Percentiles rank a stretch among this genome's conserved stretches.
Evolutionary conservation across 2,888 invertebrate species (phyloP).

Genomic region (Melanophora roralis): DNA sequence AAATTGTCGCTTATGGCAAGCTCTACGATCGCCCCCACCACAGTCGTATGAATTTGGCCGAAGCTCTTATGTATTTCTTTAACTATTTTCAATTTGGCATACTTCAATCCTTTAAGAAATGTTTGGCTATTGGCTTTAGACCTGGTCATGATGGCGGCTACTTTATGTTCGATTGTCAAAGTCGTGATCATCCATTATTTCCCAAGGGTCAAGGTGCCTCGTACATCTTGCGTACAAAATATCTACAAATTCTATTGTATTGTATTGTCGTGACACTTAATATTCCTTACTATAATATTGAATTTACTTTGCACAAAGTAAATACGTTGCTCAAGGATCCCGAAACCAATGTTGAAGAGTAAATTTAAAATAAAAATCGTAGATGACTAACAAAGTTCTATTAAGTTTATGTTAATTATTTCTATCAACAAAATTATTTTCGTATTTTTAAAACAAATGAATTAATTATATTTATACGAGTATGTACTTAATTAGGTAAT

Average conservation of each 20-base stretch:
- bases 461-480: too few relatives aligned
- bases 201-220: slow-evolving; percentile 80
- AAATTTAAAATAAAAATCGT: too few relatives aligned
- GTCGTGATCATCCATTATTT: slow-evolving; percentile 81
- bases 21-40: slow-evolving; percentile 77
- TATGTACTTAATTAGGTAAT: too few relatives aligned
- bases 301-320: slow-evolving; percentile 78
- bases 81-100: slow-evolving; percentile 79
- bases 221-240: slow-evolving; percentile 81
- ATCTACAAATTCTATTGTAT: slow-evolving; percentile 81
- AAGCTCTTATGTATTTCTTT: slow-evolving; percentile 81
- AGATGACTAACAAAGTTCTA: too few relatives aligned
- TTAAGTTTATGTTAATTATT: too few relatives aligned
- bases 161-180: slow-evolving; percentile 84
- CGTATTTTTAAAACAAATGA: too few relatives aligned
- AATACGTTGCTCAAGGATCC: slow-evolving; percentile 68
- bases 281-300: slow-evolving; percentile 79
- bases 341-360: slow-evolving; percentile 60
- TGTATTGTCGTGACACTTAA: slow-evolving; percentile 82
- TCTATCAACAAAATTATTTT: too few relatives aligned
- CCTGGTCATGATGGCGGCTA: slow-evolving; percentile 78
- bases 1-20: slow-evolving; percentile 80
- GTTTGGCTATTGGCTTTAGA: slow-evolving; percentile 79
- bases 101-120: slow-evolving; percentile 79
- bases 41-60: slow-evolving; percentile 81